phyloP scores from a whole-genome alignment of 2,797 vertebrate species.

The Mormyrus proboscirostris region DNA sequence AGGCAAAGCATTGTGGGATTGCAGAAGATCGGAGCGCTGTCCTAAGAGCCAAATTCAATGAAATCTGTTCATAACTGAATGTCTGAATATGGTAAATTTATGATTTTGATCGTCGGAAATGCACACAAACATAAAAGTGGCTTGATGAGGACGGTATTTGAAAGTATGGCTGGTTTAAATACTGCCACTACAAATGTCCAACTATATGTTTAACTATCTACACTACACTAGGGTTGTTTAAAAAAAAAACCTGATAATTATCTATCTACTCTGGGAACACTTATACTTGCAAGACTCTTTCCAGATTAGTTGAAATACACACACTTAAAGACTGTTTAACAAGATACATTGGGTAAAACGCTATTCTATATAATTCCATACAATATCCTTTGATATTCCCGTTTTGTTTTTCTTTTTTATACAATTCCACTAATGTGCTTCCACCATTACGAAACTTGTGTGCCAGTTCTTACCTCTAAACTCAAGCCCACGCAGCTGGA shows the following conservation, averaged over 20 bases:
- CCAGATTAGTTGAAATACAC: neutral
- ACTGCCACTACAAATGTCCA: neutral
- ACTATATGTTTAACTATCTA: neutral
- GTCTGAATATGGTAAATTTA: neutral
- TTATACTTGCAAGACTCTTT: neutral
- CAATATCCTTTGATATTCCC: neutral
- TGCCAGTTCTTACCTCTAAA: conserved; percentile 78
- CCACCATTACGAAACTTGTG: neutral
- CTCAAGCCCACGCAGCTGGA: conserved; percentile 93
- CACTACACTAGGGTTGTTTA: neutral
- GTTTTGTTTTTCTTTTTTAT: neutral
- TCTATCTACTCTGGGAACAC: neutral
- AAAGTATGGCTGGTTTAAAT: neutral
- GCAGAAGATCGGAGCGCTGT: neutral
- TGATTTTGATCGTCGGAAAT: neutral
- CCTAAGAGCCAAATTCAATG: neutral
- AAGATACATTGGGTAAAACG: neutral
- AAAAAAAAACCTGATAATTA: neutral
- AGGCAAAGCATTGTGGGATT: neutral
- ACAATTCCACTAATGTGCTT: neutral
- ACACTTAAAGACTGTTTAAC: neutral
- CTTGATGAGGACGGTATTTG: neutral
- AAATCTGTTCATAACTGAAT: neutral
- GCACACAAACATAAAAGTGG: neutral
- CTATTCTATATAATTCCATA: neutral